Conservation (phyloP, 2,797 vertebrate genomes). For the Meriones psammophilus region DNA sequence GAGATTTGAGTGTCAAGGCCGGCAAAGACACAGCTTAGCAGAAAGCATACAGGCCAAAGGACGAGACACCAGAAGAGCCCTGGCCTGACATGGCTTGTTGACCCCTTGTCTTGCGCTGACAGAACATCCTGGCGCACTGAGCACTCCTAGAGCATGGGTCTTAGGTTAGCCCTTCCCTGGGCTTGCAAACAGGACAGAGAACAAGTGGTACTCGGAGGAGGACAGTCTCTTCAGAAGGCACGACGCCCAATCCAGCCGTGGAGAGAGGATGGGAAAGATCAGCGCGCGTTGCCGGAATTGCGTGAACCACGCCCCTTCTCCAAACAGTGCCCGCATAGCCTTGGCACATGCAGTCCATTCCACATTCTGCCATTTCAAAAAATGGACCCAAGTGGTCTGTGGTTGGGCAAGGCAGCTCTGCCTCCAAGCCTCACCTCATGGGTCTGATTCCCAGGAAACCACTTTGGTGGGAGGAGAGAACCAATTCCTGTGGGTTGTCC, state of each 20-base stretch:
- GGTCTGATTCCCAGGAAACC: background rate
- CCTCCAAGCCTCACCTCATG: background rate
- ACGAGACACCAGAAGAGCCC: background rate
- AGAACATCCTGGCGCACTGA: background rate
- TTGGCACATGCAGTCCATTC: background rate
- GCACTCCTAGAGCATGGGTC: background rate
- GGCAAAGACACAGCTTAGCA: background rate
- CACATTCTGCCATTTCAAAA: conserved; percentile 19
- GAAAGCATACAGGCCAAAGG: background rate
- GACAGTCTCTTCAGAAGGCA: background rate
- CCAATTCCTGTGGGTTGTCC: background rate
- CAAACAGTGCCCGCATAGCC: background rate
- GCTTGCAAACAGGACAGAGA: background rate
- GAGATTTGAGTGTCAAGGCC: conserved; percentile 46
- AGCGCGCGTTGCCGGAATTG: background rate
- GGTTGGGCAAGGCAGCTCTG: background rate
- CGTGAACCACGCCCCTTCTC: background rate
- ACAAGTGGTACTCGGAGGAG: background rate
- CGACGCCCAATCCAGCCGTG: background rate
- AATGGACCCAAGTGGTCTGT: background rate
- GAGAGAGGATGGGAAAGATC: background rate
- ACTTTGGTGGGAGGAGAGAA: background rate
- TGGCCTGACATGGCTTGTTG: background rate
- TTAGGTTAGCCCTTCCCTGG: background rate
- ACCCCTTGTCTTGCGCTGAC: background rate